Conservation (phyloP, 2,113 vertebrate genomes). For the Alexandromys fortis region DNA sequence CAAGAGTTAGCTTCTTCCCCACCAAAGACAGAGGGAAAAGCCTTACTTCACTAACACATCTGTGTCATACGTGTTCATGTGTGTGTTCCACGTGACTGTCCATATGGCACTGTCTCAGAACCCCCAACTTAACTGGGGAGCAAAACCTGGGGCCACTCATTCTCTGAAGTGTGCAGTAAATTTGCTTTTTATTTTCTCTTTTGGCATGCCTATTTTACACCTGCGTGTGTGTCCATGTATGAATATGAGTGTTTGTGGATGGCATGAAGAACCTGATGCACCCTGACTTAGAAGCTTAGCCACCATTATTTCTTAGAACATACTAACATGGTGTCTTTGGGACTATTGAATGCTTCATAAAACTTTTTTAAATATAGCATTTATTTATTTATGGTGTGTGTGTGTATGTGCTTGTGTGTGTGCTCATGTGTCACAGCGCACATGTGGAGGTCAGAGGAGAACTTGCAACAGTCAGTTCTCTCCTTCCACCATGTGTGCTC, state of each 20-base stretch:
- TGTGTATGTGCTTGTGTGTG: too few relatives aligned
- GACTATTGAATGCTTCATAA: not conserved
- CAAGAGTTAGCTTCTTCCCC: not conserved
- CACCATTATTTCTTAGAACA: not conserved
- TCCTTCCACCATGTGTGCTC: not conserved
- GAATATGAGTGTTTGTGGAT: not conserved
- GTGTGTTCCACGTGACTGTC: not conserved
- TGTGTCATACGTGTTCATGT: not conserved
- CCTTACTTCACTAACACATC: not conserved
- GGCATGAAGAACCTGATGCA: too few relatives aligned
- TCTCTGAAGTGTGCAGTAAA: not conserved
- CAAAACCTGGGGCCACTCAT: not conserved
- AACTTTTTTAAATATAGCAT: not conserved
- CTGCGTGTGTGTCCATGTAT: not conserved
- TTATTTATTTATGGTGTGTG: too few relatives aligned
- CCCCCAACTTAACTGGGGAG: not conserved
- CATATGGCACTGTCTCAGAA: not conserved
- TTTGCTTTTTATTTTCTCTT: not conserved
- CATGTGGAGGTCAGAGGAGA: not conserved
- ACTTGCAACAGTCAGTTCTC: not conserved
- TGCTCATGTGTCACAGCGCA: not conserved
- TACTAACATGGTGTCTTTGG: not conserved
- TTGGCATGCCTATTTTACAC: not conserved
- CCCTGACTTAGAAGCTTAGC: not conserved
- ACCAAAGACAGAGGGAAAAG: not conserved